Evolutionary conservation across 2,797 vertebrate genomes (phyloP).

Genomic region (Champsocephalus gunnari): DNA sequence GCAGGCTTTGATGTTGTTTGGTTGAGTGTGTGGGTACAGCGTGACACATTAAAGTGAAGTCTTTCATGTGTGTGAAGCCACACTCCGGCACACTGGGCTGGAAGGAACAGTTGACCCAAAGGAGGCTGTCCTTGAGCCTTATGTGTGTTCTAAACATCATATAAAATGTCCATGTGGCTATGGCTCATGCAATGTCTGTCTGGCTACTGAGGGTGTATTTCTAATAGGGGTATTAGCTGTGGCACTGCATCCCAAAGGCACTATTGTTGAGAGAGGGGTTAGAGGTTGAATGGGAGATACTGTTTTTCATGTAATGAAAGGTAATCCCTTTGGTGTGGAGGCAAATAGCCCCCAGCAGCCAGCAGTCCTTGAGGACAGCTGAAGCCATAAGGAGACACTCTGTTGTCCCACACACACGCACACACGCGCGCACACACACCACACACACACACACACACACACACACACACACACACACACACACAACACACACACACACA

Average conservation of each 20-base stretch:
- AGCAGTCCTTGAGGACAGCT: constrained; percentile 62
- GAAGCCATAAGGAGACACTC: constrained; percentile 42
- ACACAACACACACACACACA: no score
- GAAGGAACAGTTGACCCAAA: constrained; percentile 57
- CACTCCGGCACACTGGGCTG: constrained; percentile 39
- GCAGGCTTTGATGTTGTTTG: constrained; percentile 60
- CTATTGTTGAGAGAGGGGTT: constrained; percentile 59
- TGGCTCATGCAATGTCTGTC: constrained; percentile 16
- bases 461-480: no score
- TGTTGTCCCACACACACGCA: constrained; percentile 12
- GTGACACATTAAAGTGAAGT: constrained; percentile 51
- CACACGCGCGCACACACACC: constrained; percentile 19
- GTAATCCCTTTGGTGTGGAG: constrained; percentile 61
- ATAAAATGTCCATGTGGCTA: constrained; percentile 11
- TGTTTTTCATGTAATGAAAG: constrained; percentile 72
- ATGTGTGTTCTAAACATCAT: constrained; percentile 27
- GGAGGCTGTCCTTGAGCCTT: constrained; percentile 42
- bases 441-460: constrained; percentile 20
- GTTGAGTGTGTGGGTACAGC: constrained; percentile 35
- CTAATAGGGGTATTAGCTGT: constrained; percentile 42
- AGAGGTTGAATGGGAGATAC: constrained; percentile 45
- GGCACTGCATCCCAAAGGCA: constrained; percentile 38
- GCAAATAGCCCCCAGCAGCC: constrained; percentile 54
- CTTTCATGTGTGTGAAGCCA: constrained; percentile 67
- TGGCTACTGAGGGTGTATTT: constrained; percentile 44